A percentile compares a stretch with the other conserved stretches of the same genome.
Evolutionary conservation across 2,113 vertebrate species (phyloP).

Genomic region (Coptodon bakossiorum): DNA sequence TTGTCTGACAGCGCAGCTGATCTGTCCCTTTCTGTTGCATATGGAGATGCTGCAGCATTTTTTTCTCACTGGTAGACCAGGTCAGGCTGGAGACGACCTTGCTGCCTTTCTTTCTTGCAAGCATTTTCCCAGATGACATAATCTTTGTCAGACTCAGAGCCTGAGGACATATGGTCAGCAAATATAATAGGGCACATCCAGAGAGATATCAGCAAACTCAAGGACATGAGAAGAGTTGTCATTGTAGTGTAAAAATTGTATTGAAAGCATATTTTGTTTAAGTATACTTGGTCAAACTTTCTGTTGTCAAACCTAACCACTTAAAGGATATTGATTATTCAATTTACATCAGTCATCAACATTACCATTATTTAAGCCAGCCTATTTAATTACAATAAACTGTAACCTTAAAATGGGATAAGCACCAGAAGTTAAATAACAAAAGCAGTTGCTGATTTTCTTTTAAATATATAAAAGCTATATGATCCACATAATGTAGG

Average conservation of each 20-base stretch:
- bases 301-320: background rate
- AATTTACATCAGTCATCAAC: background rate
- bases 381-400: background rate
- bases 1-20: background rate
- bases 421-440: background rate
- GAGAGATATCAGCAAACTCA: background rate
- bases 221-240: background rate
- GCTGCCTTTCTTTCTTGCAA: constrained; percentile 2
- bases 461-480: background rate
- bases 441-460: background rate
- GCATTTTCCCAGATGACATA: background rate
- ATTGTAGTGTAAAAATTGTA: background rate
- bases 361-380: background rate
- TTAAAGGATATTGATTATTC: background rate
- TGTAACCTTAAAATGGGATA: background rate
- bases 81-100: constrained; percentile 10
- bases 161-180: constrained; percentile 8
- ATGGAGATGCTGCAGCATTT: constrained; percentile 1
- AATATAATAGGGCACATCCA: constrained; percentile 16
- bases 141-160: background rate
- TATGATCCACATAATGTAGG: no score
- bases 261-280: background rate
- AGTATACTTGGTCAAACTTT: background rate
- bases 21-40: background rate
- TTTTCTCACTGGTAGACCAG: background rate